Percentiles rank a stretch among this genome's conserved stretches.
These are phyloP conservation scores for Salarias fasciatus DNA, from an alignment of 2,797 vertebrate species.

Conservation along the genomic window DNA sequence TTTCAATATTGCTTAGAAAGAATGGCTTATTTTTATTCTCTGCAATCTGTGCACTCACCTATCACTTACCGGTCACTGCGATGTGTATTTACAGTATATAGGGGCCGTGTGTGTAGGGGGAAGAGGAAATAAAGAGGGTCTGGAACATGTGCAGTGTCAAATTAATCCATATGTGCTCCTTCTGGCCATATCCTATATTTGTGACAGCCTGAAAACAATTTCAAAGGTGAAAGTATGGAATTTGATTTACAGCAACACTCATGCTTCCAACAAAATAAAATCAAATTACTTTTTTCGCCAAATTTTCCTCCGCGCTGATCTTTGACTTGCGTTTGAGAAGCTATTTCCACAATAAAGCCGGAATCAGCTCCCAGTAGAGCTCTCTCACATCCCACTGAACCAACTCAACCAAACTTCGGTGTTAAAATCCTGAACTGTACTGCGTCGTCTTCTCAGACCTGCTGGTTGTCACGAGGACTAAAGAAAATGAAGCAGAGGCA, in stretches of 20 bases:
- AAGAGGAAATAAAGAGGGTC: slow-evolving; percentile 46
- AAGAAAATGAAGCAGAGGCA: slow-evolving; percentile 72
- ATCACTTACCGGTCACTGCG: slow-evolving; percentile 38
- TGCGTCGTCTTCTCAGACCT: slow-evolving; percentile 56
- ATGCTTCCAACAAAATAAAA: slow-evolving; percentile 8
- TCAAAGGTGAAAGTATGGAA: slow-evolving; percentile 32
- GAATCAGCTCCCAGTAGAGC: slow-evolving; percentile 29
- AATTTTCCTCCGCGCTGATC: slow-evolving; percentile 2
- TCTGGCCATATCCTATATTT: slow-evolving; percentile 28
- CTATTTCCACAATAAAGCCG: slow-evolving; percentile 17
- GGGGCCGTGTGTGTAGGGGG: slow-evolving; percentile 16
- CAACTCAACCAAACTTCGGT: slow-evolving; percentile 48
- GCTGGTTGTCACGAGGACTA: slow-evolving; percentile 64
- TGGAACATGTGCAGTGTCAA: slow-evolving; percentile 29
- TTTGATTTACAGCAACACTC: slow-evolving; percentile 22
- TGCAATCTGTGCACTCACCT: slow-evolving; percentile 41
- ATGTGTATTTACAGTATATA: slow-evolving; percentile 43
- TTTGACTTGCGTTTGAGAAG: slow-evolving; percentile 26
- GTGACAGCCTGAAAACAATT: slow-evolving; percentile 21
- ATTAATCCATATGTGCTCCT: slow-evolving; percentile 53
- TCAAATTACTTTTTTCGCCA: slow-evolving; percentile 8
- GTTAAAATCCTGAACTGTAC: slow-evolving; percentile 57
- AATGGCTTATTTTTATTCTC: slow-evolving; percentile 48
- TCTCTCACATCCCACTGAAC: slow-evolving; percentile 26
- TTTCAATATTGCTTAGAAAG: slow-evolving; percentile 62